Evolutionary conservation across 1,140 invertebrate genomes (phyloP).

Genomic region (Drosophila truncata): DNA sequence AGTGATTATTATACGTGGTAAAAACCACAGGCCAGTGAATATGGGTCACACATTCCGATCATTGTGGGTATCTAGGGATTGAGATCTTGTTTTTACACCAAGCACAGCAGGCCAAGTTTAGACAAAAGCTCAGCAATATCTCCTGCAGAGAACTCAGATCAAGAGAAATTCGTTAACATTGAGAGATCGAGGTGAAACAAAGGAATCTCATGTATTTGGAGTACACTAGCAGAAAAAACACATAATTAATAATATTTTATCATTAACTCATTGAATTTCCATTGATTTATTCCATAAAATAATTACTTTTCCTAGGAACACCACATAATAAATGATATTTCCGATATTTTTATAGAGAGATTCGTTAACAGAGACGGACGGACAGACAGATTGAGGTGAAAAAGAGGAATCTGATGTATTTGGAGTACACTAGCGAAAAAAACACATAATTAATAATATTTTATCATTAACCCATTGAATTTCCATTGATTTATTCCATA

Average conservation of each 20-base stretch:
- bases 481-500: too few relatives aligned
- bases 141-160: background rate
- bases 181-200: background rate
- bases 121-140: conserved; percentile 27
- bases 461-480: too few relatives aligned
- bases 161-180: background rate
- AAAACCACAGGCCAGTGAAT: conserved; percentile 2
- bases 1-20: conserved; percentile 10
- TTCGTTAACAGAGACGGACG: background rate
- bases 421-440: background rate
- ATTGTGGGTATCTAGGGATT: background rate
- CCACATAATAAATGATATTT: too few relatives aligned
- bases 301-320: too few relatives aligned
- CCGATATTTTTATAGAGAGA: too few relatives aligned
- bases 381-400: conserved; percentile 4
- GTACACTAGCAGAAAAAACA: background rate
- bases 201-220: background rate
- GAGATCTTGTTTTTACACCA: conserved; percentile 26
- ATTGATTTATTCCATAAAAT: too few relatives aligned
- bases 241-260: too few relatives aligned
- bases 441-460: too few relatives aligned
- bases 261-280: too few relatives aligned
- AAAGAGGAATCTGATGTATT: background rate
- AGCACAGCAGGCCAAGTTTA: conserved; percentile 13
- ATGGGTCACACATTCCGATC: conserved; percentile 32